Evolutionary conservation across 2,797 vertebrate species (phyloP).

Genomic region (Lerista edwardsae): DNA sequence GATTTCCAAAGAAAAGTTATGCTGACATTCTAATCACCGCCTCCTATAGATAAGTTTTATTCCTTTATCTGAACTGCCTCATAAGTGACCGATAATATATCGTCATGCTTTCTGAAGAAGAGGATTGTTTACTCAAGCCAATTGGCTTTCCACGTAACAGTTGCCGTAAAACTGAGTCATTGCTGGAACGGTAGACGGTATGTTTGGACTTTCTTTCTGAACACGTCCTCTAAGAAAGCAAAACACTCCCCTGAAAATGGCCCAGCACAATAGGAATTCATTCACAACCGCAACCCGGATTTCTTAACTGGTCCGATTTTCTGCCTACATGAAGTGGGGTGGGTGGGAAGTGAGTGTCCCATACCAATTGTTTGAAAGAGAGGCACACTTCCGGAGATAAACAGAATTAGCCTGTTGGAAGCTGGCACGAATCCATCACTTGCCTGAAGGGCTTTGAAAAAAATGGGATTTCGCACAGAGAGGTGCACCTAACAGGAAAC

Average conservation of each 20-base stretch:
- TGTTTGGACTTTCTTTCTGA: neutral
- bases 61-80: neutral
- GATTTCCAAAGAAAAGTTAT: neutral
- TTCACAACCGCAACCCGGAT: neutral
- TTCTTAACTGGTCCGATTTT: neutral
- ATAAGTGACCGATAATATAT: neutral
- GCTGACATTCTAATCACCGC: neutral
- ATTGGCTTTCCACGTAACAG: neutral
- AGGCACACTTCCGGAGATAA: neutral
- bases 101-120: neutral
- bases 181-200: neutral
- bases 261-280: neutral
- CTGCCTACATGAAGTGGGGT: neutral
- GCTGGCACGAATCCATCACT: neutral
- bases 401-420: neutral
- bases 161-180: neutral
- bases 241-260: no score
- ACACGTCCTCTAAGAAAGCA: neutral
- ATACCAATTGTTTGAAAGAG: neutral
- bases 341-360: neutral
- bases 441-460: neutral
- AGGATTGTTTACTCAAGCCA: neutral
- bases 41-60: neutral
- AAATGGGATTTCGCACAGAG: neutral
- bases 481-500: neutral